Evolutionary conservation across 2,113 vertebrate species (phyloP).

Genomic region (Pomatorhinus ruficollis): DNA sequence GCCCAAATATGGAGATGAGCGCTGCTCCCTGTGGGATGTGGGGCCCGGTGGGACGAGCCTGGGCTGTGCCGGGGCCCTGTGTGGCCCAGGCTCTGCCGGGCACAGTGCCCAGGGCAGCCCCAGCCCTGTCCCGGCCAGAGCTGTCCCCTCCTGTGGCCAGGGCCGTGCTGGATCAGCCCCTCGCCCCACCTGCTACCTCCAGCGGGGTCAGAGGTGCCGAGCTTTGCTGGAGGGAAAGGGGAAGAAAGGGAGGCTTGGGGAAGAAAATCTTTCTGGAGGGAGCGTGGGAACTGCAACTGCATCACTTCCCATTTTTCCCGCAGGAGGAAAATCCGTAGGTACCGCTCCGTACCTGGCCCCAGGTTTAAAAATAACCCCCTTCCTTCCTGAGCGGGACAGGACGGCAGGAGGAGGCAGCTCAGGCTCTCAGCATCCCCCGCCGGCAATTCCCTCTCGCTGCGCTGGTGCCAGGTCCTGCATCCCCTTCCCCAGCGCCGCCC

Average conservation of each 20-base stretch:
- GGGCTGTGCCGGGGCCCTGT: neutral
- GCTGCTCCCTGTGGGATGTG: neutral
- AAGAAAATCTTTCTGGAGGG: neutral
- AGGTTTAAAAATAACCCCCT: constrained; percentile 33
- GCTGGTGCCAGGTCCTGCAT: neutral
- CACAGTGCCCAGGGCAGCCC: neutral
- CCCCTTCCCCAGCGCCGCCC: neutral
- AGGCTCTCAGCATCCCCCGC: neutral
- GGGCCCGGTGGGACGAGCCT: neutral
- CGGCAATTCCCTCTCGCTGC: neutral
- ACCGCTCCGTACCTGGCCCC: constrained; percentile 11
- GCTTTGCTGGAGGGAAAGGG: neutral
- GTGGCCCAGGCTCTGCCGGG: no score
- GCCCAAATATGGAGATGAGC: neutral
- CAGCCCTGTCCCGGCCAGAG: accelerated
- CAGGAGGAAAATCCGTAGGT: neutral
- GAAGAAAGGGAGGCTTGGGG: neutral
- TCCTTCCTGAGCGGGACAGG: constrained; percentile 39
- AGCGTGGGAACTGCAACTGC: neutral
- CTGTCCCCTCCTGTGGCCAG: neutral
- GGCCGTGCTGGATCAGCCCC: neutral
- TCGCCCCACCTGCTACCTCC: neutral
- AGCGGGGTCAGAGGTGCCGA: accelerated
- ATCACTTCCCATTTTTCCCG: neutral
- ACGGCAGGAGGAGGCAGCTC: neutral